Evolutionary conservation across 2,113 vertebrate species (phyloP), one percentile per base, ranked within the genome.

Genomic region (Cebus imitator): DNA sequence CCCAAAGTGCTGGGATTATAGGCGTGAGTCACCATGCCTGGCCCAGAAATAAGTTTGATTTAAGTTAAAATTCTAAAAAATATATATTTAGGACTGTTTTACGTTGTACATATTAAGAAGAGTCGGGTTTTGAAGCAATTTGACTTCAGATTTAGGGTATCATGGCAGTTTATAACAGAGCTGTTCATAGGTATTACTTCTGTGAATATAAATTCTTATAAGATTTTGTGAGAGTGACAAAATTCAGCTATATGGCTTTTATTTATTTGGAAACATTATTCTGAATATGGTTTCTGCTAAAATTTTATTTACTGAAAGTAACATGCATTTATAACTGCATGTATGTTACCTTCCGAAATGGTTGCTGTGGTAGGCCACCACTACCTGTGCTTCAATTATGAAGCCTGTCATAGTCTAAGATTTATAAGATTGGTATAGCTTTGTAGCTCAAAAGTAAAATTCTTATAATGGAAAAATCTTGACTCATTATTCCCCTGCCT

Each of bases 281-380:
- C 92, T 96, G 52, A 87, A 72, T 88, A 50, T 73, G 20, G 8
- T 43, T 94, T 9, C 18, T 84, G 32, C 40, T 87, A 32, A 92
- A 95, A 72, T 61, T 87, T 30, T 87, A 80, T 89, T 92, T 76
- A 78, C 58, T 92, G 57, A 57, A 55, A 95, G 82, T 90, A 88
- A 45, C 25, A 57, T 90, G 23, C 50, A 73, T 58, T 73, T 97
- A 48, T 72, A 87, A 92, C 72, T 90, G 76, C 52, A 17, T 61
- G 88, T 57, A 57, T 55, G 4, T 9, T 50, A 20, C 48, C 64
- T 93, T 73, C 43, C 64, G 68, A 88, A 88, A 66, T 52, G 82
- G 32, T 45, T 72, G 32, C 43, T 96, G 4, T 21, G 55, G 23
- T 43, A 50, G 91, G 88, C 78, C n/a, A 84, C 13, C 8, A 73